Evolutionary conservation across 2,797 vertebrate genomes (phyloP), one percentile per base, ranked within the genome.

Genomic region (Lutjanus campechanus): DNA sequence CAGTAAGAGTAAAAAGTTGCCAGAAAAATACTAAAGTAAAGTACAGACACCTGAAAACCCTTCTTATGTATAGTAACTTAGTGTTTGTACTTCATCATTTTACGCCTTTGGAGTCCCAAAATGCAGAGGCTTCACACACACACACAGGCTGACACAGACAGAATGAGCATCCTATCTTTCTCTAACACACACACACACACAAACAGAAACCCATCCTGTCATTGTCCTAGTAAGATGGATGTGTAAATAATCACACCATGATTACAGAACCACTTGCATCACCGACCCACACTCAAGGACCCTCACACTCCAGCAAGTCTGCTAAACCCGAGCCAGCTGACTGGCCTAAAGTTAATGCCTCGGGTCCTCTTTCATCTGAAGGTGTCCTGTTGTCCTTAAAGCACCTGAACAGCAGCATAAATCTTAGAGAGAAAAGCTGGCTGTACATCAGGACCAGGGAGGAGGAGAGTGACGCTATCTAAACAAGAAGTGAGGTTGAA

Each of bases 231-330:
- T 46, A 66, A 71, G 79, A 81, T 59, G 73, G 79, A 90, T 85
- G 82, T 80, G 68, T 76, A 83, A 88, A 85, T 90, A 88, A 85
- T 73, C 22, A 20, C 41, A 58, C 64, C 70, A 76, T 82, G 63
- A 89, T 86, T 85, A 79, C 60, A 82, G 78, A 86, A 80, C 55
- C 73, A 58, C 69, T 88, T 56, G 69, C 81, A 69, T 85, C 76
- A 56, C 46, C 46, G 69, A 88, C 75, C 85, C 58, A 25, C 8
- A 49, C 67, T 68, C 84, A 90, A 88, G 75, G 71, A 88, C 70
- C 70, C 51, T 83, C 20, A 53, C 68, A 77, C 76, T 70, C 9
- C 53, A 77, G 62, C 56, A 67, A 61, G 71, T 77, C 67, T 17
- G 60, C 78, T 73, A 63, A 83, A 69, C 44, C 73, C 19, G 16